phyloP scores from a whole-genome alignment of 2,888 invertebrate species.

The Netelia virgata region DNA sequence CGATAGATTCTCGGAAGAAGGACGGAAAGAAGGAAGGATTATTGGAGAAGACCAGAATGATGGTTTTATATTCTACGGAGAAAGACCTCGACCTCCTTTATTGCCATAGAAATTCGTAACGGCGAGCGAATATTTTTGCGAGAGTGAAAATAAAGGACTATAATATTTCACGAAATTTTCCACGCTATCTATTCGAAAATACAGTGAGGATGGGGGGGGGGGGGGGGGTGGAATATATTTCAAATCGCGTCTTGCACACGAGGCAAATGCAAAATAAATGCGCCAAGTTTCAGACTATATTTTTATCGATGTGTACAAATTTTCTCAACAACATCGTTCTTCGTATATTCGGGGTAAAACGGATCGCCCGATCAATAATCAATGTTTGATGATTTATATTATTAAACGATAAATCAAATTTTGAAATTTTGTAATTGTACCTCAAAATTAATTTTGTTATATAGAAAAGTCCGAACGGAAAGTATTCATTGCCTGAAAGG shows the following conservation, averaged over 20 bases:
- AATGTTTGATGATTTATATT: no score
- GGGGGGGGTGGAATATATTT: background rate
- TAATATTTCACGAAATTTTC: constrained; percentile 9
- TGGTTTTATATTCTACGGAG: constrained; percentile 13
- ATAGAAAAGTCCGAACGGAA: no score
- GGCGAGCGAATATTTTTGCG: background rate
- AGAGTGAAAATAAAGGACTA: background rate
- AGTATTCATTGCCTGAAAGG: no score
- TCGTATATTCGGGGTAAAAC: background rate
- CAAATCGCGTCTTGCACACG: background rate
- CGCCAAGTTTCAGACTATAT: background rate
- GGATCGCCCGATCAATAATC: no score
- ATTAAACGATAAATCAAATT: no score
- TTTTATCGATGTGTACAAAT: constrained; percentile 28
- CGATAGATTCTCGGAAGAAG: constrained; percentile 35
- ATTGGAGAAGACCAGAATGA: constrained; percentile 6
- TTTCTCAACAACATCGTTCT: background rate
- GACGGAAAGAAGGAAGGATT: constrained; percentile 1
- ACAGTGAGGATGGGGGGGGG: background rate
- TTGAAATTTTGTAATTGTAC: no score
- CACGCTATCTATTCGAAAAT: background rate
- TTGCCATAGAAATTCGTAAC: constrained; percentile 1
- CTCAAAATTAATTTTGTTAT: no score
- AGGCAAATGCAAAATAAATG: constrained; percentile 19
- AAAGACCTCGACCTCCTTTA: constrained; percentile 17